Evolutionary conservation across 2,797 vertebrate species (phyloP), one percentile per base, ranked within the genome.

Genomic region (Protonibea diacanthus): DNA sequence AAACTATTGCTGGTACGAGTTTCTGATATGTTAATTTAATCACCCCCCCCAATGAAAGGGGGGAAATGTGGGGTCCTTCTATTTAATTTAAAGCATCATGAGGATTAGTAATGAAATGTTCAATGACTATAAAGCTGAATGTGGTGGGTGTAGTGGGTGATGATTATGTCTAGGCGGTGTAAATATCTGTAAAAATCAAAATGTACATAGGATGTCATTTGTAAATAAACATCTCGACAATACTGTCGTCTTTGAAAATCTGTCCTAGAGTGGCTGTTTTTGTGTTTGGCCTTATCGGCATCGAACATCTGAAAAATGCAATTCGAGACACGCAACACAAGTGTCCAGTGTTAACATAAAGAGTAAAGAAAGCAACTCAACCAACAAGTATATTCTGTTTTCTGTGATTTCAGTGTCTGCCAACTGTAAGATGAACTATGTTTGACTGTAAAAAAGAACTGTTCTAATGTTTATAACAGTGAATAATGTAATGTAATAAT

Each of bases 171-270:
- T 71, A 25, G 60, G 68, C 77, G 51, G 74, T 89, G 80, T 90
- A 91, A 81, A 90, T 91, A 82, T 74, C 23, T 82, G 66, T 84
- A 81, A 80, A 89, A 76, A 83, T 70, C 4, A 14, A 74, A 25
- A 81, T 89, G 80, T 89, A 89, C 52, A 91, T 80, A 81, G n/a
- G 49, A 74, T 87, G 27, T 66, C 48, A 23, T 90, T 90, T 94
- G 88, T 94, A 92, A 96, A 95, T 95, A 95, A 95, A 95, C 6
- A 4, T 70, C 29, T 68, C 71, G 64, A 83, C 56, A 74, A 71
- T 40, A 51, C 20, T 13, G 11, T 55, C 57, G 53, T 53, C 47
- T 75, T 58, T 76, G 20, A 48, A 64, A 70, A 59, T 86, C 13
- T 89, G 78, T 82, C 74, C 70, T 48, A 49, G 38, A 84, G 74